Percentiles rank a stretch among this genome's conserved stretches.
Conservation (phyloP, 64 coral and sea anemone species). For the Pachyseris speciosa region DNA sequence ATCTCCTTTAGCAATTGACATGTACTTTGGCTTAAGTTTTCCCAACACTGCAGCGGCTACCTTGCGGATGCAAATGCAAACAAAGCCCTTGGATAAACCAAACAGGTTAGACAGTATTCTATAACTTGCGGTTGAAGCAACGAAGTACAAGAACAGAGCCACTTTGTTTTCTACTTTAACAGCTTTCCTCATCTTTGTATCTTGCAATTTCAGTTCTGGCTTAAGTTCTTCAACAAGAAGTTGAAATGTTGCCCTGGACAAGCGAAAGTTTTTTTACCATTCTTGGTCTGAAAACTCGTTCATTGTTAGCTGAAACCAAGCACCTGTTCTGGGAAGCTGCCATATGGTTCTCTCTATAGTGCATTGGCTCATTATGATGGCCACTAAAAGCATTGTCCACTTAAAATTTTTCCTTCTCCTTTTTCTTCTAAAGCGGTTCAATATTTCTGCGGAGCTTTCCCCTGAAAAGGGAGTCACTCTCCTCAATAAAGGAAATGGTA, state of each 20-base stretch:
- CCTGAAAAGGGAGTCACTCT: slow-evolving; percentile 59
- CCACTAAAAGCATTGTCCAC: slow-evolving; percentile 37
- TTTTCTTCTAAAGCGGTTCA: slow-evolving; percentile 31
- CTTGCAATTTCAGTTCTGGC: background rate
- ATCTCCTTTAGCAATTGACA: slow-evolving; percentile 50
- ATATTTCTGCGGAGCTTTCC: slow-evolving; percentile 39
- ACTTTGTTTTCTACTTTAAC: slow-evolving; percentile 40
- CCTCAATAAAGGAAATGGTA: slow-evolving; percentile 53
- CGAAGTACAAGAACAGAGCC: slow-evolving; percentile 57
- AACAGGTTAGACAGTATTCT: slow-evolving; percentile 30
- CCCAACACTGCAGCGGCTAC: slow-evolving; percentile 24
- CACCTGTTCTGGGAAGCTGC: slow-evolving; percentile 28
- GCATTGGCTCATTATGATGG: slow-evolving; percentile 57
- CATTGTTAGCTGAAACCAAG: slow-evolving; percentile 26
- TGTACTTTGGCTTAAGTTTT: slow-evolving; percentile 50
- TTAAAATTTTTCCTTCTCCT: slow-evolving; percentile 50
- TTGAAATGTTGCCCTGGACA: slow-evolving; percentile 44
- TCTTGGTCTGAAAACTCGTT: slow-evolving; percentile 8
- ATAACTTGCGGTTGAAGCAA: slow-evolving; percentile 44
- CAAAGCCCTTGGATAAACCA: slow-evolving; percentile 41
- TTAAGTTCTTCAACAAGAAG: slow-evolving; percentile 54
- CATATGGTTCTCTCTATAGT: slow-evolving; percentile 12
- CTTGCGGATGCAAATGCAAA: slow-evolving; percentile 52
- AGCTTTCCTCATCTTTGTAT: slow-evolving; percentile 41
- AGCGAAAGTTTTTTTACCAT: slow-evolving; percentile 43